Conservation (phyloP, 2,888 invertebrate species). For the Protodeltote pygarga region DNA sequence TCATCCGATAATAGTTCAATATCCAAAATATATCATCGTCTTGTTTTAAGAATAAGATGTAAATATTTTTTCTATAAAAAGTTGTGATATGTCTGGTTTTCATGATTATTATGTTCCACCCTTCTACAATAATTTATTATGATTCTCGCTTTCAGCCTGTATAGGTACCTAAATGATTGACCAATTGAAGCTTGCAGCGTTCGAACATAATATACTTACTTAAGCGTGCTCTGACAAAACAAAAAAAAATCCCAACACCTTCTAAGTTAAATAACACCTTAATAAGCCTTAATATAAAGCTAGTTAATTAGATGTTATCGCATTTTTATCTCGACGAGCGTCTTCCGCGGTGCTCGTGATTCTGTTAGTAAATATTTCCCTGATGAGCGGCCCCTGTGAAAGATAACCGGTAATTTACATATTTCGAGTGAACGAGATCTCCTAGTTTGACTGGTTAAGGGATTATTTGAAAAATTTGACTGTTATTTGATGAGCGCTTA, state of each 20-base stretch:
- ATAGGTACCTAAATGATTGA: constrained; percentile 12
- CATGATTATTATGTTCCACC: too few relatives aligned
- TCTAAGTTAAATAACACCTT: constrained; percentile 58
- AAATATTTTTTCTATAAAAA: too few relatives aligned
- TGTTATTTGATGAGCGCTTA: constrained; percentile 46
- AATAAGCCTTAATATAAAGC: constrained; percentile 66
- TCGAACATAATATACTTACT: constrained; percentile 5
- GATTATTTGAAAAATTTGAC: constrained; percentile 47
- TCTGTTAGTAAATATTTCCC: constrained; percentile 80
- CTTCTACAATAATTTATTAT: too few relatives aligned
- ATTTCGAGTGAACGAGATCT: constrained; percentile 58
- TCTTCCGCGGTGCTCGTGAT: constrained; percentile 66
- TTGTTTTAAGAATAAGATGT: too few relatives aligned
- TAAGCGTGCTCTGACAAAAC: constrained; percentile 24
- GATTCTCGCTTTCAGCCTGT: too few relatives aligned
- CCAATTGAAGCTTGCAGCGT: constrained; percentile 14
- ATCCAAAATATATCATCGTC: too few relatives aligned
- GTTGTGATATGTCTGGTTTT: too few relatives aligned
- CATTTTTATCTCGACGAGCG: constrained; percentile 68
- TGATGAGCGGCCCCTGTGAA: constrained; percentile 63
- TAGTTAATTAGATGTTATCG: constrained; percentile 80
- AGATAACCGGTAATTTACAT: constrained; percentile 71
- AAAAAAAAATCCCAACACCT: constrained; percentile 31
- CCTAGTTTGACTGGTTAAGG: constrained; percentile 54
- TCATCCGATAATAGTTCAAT: too few relatives aligned